Evolutionary conservation across 2,888 invertebrate genomes (phyloP), one percentile per base, ranked within the genome.

Genomic region (Coleophora flavipennella): DNA sequence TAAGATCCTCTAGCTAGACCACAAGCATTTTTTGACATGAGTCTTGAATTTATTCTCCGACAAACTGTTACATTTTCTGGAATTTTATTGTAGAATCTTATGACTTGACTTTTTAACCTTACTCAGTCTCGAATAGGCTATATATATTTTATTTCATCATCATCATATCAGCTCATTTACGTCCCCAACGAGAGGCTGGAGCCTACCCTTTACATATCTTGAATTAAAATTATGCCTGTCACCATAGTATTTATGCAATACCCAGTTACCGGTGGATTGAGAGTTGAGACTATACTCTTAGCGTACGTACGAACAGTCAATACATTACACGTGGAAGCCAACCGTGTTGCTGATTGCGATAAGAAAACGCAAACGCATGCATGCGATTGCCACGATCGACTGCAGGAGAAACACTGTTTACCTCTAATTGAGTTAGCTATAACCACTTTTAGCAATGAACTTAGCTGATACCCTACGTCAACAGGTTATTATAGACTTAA

Each of bases 251-350:
- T 62, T 63, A 63, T 66, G 62, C 60, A 69, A 67, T 55, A 52
- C 38, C 39, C 40, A 39, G 44, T 45, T 51, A 50, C 53, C 44
- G 34, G 38, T 46, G 31, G 28, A 32, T n/a, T n/a, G n/a, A n/a
- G n/a, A n/a, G n/a, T n/a, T n/a, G n/a, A n/a, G n/a, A 27, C 31
- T 27, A 20, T 20, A 20, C 3, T 20, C 20, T 20, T 6, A 4
- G 6, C 20, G 20, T 20, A 20, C 20, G n/a, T n/a, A 28, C 26
- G 13, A 35, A 34, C 13, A 56, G 55, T 50, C 47, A 51, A 44
- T 52, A 20, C 20, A 20, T 4, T 56, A 60, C 71, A 74, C 74
- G 74, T 75, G 74, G 64, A 65, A 62, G 55, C 50, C 38, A 44
- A 46, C 49, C 50, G 57, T 48, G 49, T 55, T 47, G 51, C 46